Evolutionary conservation across 2,888 invertebrate genomes (phyloP), one percentile per base, ranked within the genome.

Genomic region (Acleris laterana): DNA sequence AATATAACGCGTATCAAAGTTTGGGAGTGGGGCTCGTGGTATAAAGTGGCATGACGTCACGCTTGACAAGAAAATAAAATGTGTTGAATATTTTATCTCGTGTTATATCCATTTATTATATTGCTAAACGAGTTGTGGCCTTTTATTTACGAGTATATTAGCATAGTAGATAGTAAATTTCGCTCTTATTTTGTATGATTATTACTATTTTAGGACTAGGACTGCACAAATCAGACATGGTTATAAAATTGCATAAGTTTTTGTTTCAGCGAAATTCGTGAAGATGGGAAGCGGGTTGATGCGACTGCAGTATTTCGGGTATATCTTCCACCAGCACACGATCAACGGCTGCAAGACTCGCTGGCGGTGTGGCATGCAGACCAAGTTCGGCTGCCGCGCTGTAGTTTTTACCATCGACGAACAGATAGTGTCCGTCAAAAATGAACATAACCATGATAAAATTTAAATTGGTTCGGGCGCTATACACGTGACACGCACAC

Each of bases 351-450:
- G 17, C 49, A 48, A 69, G 57, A 7, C 62, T 53, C 65, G 70
- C 17, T 75, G 76, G 76, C 28, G 64, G 0, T 74, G 74, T 55
- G 71, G 70, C 49, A 68, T 71, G 2, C 68, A 71, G 48, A 44
- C 59, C 50, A 22, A 20, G 17, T 49, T 57, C 20, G 69, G 69
- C 7, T 76, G 76, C 57, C 42, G 19, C 1, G 74, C 74, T 0
- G 46, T 62, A 1, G 19, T 75, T 7, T 56, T 60, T 53, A 73
- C 74, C 1, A 22, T 64, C 7, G 61, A 69, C 7, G 63, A 71
- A 38, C 16, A 61, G 22, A 62, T 71, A 25, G 57, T 71, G 0
- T 32, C 51, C 4, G 16, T 59, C 13, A 48, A 61, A 5, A 67
- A 63, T 62, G 28, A 46, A 5, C 68, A 71, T 52, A 63, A 61